Percentiles rank a stretch among this genome's conserved stretches.
phyloP scores from a whole-genome alignment of 2,888 invertebrate species.

The Dusona sp. region DNA sequence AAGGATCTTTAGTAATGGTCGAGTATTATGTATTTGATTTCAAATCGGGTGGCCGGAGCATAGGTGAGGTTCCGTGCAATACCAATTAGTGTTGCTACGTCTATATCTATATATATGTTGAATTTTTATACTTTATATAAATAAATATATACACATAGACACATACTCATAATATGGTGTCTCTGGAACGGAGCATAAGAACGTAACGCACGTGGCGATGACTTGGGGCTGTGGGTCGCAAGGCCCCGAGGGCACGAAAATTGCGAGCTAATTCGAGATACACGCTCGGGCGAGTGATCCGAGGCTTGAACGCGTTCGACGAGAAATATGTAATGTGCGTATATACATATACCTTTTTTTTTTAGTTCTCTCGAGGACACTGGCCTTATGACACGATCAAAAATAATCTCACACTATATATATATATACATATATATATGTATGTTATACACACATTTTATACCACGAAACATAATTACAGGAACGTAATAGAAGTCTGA shows the following conservation, averaged over 20 bases:
- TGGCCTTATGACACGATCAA: conserved; percentile 55
- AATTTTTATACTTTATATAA: conserved; percentile 1
- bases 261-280: conserved; percentile 75
- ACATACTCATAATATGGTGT: neutral
- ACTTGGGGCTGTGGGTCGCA: conserved; percentile 75
- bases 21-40: conserved; percentile 56
- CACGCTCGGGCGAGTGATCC: conserved; percentile 36
- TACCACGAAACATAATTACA: conserved; percentile 50
- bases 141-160: conserved; percentile 10
- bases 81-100: conserved; percentile 34
- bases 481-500: conserved; percentile 39
- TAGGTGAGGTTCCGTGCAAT: conserved; percentile 51
- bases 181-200: conserved; percentile 29
- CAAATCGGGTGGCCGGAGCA: conserved; percentile 45
- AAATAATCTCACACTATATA: conserved; percentile 30
- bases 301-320: conserved; percentile 53
- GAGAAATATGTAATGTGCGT: conserved; percentile 33
- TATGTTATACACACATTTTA: neutral
- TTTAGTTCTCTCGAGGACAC: conserved; percentile 64
- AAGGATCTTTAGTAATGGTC: conserved; percentile 61
- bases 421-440: neutral
- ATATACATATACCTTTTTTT: conserved; percentile 21
- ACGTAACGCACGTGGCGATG: conserved; percentile 68
- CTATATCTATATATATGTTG: conserved; percentile 10
- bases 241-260: conserved; percentile 72